Evolutionary conservation across 2,888 invertebrate genomes (phyloP), one percentile per base, ranked within the genome.

Genomic region (Spatulosminthurus flaviceps): DNA sequence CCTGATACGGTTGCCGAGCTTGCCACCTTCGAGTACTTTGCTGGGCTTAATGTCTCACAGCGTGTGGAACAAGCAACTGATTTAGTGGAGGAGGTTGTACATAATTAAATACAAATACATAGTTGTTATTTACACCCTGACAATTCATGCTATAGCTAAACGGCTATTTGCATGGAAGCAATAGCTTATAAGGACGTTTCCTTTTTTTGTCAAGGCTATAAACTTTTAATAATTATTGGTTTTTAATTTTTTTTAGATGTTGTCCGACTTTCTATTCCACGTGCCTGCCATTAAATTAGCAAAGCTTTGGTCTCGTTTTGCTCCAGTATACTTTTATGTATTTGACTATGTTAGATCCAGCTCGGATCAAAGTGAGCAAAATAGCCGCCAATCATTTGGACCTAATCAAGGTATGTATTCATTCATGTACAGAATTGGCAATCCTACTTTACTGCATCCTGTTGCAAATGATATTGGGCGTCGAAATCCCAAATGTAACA

Each of bases 301-400:
- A 0, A 83, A 79, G 51, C 19, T 72, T 16, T 84, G 83, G 83
- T 81, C 81, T 22, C 73, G 76, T 7, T 79, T 77, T 67, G 82
- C 84, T 22, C 81, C 84, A 19, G 84, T 83, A 5, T 82, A 84
- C 64, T 81, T 84, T 29, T 84, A 84, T 67, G 82, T 82, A 5
- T 84, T 82, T 78, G 83, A 83, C 42, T 81, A 84, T 41, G 82
- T 82, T 2, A 29, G 28, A 13, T 41, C 41, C n/a, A 60, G 26
- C 60, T 7, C 42, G 22, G 41, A 34, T n/a, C 42, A 51, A 13
- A 34, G 19, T 69, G 69, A 29, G 24, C 66, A 61, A 16, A 21
- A 22, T 0, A 21, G 28, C 5, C n/a, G 22, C 0, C 76, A 41
- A 29, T 24, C 24, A 34, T 34, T 29, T 22, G 66, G 64, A 1